Evolutionary conservation across 2,113 vertebrate genomes (phyloP).

Genomic region (Phycodurus eques): DNA sequence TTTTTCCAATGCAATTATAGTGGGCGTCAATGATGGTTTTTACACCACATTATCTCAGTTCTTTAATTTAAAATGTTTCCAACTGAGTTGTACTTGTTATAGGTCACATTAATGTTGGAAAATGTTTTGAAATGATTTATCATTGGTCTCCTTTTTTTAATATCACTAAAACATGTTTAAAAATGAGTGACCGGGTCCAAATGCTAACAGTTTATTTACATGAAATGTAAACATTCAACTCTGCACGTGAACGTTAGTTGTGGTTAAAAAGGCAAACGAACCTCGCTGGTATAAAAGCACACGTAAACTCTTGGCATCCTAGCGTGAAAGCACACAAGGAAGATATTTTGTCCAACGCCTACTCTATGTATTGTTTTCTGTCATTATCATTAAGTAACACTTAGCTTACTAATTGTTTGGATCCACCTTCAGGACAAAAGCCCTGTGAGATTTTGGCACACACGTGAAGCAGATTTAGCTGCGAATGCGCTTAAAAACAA

Average conservation of each 20-base stretch:
- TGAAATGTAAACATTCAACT: constrained; percentile 74
- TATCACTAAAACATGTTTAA: too few species aligned
- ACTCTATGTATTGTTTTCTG: background rate
- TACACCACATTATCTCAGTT: too few species aligned
- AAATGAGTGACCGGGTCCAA: background rate
- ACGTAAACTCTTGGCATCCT: constrained; percentile 63
- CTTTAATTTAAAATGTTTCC: too few species aligned
- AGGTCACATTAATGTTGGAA: too few species aligned
- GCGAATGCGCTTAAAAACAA: constrained; percentile 20
- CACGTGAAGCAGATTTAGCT: constrained; percentile 31
- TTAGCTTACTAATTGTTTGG: constrained; percentile 10
- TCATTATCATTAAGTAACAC: background rate
- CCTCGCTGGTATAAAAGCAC: constrained; percentile 69
- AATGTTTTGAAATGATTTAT: too few species aligned
- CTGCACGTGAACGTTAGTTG: constrained; percentile 59
- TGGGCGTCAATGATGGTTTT: too few species aligned
- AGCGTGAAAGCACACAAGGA: constrained; percentile 47
- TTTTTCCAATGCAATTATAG: too few species aligned
- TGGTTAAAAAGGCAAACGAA: constrained; percentile 68
- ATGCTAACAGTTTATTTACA: constrained; percentile 59
- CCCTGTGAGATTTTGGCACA: constrained; percentile 50
- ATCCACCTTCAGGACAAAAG: constrained; percentile 44
- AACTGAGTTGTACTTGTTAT: too few species aligned
- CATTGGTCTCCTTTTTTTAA: too few species aligned
- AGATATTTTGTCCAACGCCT: background rate